Percentiles rank a stretch among this genome's conserved stretches.
phyloP scores from a whole-genome alignment of 2,797 vertebrate genomes.

The Hemibagrus guttatus region DNA sequence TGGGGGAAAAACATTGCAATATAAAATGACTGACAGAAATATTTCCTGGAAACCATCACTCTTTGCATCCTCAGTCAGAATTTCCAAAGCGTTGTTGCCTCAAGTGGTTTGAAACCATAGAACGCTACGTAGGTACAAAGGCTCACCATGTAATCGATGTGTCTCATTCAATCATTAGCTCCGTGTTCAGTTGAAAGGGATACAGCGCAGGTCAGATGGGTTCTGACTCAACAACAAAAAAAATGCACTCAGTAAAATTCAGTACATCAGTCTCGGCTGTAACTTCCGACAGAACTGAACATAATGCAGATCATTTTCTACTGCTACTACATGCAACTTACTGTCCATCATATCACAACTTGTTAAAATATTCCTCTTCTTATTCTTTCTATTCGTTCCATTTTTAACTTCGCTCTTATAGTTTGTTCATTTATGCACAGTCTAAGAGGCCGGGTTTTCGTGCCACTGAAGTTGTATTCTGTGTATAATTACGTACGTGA shows the following conservation, averaged over 20 bases:
- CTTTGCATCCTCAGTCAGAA: neutral
- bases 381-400: too few relatives aligned
- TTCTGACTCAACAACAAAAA: neutral
- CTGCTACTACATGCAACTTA: too few relatives aligned
- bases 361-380: too few relatives aligned
- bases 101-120: neutral
- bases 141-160: neutral
- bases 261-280: neutral
- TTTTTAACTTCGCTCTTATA: too few relatives aligned
- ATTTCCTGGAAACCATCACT: neutral
- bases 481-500: too few relatives aligned
- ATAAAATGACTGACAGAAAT: slow-evolving; percentile 4
- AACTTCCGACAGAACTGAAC: neutral
- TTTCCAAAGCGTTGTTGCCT: neutral
- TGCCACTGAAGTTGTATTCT: too few relatives aligned
- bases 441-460: too few relatives aligned
- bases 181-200: neutral
- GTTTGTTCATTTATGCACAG: too few relatives aligned
- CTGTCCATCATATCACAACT: too few relatives aligned
- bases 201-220: neutral
- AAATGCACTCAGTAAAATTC: neutral
- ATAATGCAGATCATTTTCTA: too few relatives aligned
- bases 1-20: neutral
- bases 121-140: neutral
- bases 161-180: slow-evolving; percentile 1